Evolutionary conservation across 2,113 vertebrate genomes (phyloP).

Genomic region (Ailuropoda melanoleuca): DNA sequence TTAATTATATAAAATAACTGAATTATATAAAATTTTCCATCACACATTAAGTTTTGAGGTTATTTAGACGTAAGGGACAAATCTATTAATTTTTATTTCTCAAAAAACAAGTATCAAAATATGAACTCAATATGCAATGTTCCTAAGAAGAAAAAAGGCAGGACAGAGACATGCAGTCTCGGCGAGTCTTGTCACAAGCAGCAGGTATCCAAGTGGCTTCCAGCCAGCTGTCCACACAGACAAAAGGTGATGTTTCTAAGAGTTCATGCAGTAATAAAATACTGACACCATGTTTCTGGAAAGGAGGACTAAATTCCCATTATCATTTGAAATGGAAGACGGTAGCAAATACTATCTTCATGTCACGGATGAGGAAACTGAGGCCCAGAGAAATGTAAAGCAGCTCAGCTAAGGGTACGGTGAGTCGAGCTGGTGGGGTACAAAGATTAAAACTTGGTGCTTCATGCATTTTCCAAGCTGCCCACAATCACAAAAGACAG

Average conservation of each 20-base stretch:
- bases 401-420: not conserved
- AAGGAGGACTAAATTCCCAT: not conserved
- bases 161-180: not conserved
- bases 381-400: not conserved
- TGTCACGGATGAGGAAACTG: not conserved
- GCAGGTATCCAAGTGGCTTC: not conserved
- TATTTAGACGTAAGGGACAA: not conserved
- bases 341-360: not conserved
- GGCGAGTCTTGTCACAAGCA: not conserved
- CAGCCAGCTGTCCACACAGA: not conserved
- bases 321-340: not conserved
- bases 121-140: not conserved
- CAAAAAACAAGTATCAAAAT: not conserved
- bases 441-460: not conserved
- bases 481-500: not conserved
- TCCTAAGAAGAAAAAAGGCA: not conserved
- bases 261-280: not conserved
- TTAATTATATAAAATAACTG: too few species aligned
- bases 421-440: not conserved
- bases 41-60: conserved; percentile 8
- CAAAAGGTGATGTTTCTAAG: not conserved
- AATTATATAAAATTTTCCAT: not conserved
- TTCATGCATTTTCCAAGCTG: not conserved
- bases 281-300: not conserved
- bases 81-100: conserved; percentile 38